Conservation (phyloP, 2,888 invertebrate species). For the Suillia variegata region DNA sequence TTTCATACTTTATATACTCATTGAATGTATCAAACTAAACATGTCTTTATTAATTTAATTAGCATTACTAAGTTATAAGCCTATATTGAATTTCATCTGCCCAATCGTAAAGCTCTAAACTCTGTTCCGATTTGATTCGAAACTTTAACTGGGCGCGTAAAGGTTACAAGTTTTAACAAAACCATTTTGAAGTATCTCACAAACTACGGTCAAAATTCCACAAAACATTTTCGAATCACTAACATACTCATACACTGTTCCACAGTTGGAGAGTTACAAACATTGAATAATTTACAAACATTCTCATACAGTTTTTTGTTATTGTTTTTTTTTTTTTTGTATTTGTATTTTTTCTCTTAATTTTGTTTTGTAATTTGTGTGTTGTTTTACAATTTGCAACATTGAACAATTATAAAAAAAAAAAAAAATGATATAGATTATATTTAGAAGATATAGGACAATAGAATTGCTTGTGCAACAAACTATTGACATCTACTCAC, state of each 20-base stretch:
- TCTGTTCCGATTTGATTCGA: too few relatives aligned
- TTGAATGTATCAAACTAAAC: too few relatives aligned
- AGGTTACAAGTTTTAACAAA: not conserved
- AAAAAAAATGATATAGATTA: not conserved
- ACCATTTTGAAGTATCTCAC: not conserved
- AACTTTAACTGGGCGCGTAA: too few relatives aligned
- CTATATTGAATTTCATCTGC: too few relatives aligned
- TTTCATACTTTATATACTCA: too few relatives aligned
- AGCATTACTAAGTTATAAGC: too few relatives aligned
- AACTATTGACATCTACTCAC: slow-evolving; percentile 50
- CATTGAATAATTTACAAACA: not conserved
- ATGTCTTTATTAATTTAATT: too few relatives aligned
- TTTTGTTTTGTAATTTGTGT: not conserved
- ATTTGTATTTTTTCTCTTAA: not conserved
- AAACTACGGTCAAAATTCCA: too few relatives aligned
- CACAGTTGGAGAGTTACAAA: not conserved
- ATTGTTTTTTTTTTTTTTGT: too few relatives aligned
- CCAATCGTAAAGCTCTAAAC: too few relatives aligned
- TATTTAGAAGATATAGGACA: slow-evolving; percentile 21
- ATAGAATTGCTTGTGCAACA: slow-evolving; percentile 4
- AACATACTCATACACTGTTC: not conserved
- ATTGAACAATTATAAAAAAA: slow-evolving; percentile 14
- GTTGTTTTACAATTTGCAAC: slow-evolving; percentile 1
- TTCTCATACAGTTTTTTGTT: too few relatives aligned
- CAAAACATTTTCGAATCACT: not conserved